A percentile compares a stretch with the other conserved stretches of the same genome.
These are phyloP conservation scores for Aramus guarauna DNA, from an alignment of 2,113 vertebrate genomes.

Conservation along the genomic window DNA sequence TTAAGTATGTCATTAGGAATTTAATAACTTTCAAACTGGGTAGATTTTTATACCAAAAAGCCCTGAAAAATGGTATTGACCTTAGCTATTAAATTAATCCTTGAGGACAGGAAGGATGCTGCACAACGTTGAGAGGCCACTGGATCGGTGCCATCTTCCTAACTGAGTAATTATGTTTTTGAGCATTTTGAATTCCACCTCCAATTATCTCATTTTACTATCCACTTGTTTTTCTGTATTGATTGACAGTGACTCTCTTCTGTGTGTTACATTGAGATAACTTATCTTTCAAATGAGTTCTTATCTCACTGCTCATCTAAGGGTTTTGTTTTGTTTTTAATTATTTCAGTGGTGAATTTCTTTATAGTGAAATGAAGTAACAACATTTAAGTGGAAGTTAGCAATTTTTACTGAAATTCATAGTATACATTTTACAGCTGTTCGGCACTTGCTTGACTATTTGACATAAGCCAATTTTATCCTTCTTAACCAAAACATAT, in stretches of 20 bases:
- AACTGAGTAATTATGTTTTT: background rate
- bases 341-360: background rate
- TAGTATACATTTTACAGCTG: background rate
- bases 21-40: background rate
- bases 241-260: background rate
- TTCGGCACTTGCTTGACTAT: background rate
- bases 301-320: background rate
- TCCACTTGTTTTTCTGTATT: background rate
- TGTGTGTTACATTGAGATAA: background rate
- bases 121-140: background rate
- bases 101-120: background rate
- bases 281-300: background rate
- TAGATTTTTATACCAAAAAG: background rate
- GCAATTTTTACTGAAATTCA: background rate
- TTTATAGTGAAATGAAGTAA: background rate
- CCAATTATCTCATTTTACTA: background rate
- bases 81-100: background rate
- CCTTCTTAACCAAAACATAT: background rate
- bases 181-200: background rate
- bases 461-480: background rate
- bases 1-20: background rate
- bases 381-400: background rate
- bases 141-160: background rate
- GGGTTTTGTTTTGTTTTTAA: background rate
- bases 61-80: background rate